A percentile compares a stretch with the other conserved stretches of the same genome.
Conservation (phyloP, 2,888 invertebrate species). For the Blastobasis lacticolella region DNA sequence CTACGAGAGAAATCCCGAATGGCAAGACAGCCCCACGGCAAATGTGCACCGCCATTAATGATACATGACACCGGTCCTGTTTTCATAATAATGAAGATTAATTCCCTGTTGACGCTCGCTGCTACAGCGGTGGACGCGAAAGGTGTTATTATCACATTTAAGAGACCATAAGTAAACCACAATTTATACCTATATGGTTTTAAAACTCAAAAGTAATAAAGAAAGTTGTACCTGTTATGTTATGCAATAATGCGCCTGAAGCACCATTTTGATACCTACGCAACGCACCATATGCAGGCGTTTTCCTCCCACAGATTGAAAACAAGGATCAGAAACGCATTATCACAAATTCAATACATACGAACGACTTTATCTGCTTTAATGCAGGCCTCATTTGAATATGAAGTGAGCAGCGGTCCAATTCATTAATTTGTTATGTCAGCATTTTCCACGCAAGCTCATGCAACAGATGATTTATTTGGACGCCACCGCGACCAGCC, state of each 20-base stretch:
- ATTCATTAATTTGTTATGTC: conserved; percentile 42
- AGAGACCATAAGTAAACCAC: not conserved
- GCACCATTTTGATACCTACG: too few relatives aligned
- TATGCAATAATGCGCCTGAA: too few relatives aligned
- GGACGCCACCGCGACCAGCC: conserved; percentile 23
- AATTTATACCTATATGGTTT: not conserved
- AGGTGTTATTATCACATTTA: conserved; percentile 4
- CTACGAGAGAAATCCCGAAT: too few relatives aligned
- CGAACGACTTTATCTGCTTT: too few relatives aligned
- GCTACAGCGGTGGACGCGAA: conserved; percentile 9
- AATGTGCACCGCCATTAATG: conserved; percentile 24
- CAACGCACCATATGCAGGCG: too few relatives aligned
- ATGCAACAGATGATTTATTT: conserved; percentile 56
- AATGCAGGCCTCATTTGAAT: too few relatives aligned
- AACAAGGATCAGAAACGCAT: too few relatives aligned
- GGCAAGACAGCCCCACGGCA: conserved; percentile 27
- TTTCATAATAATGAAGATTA: conserved; percentile 25
- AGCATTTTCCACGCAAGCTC: conserved; percentile 27
- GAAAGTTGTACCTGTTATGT: conserved; percentile 7
- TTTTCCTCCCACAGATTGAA: too few relatives aligned
- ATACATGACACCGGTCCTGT: conserved; percentile 18
- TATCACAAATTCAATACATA: too few relatives aligned
- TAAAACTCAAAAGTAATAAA: conserved; percentile 1
- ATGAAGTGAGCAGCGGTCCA: conserved; percentile 11
- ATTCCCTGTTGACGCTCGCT: conserved; percentile 11